Evolutionary conservation across 2,888 invertebrate genomes (phyloP).

Genomic region (Hyalella azteca): DNA sequence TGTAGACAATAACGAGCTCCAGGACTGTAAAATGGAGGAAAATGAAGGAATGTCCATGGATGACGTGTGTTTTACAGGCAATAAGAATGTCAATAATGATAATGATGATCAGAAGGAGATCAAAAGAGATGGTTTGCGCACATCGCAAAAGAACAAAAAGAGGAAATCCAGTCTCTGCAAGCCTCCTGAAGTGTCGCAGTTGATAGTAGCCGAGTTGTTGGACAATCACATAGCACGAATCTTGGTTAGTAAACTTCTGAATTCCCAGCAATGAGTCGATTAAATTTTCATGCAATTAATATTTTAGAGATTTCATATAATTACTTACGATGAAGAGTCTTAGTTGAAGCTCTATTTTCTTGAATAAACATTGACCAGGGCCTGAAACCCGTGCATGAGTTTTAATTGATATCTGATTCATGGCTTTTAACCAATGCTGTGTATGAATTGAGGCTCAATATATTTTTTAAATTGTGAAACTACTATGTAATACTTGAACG

Average conservation of each 20-base stretch:
- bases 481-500: no score
- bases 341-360: no score
- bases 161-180: neutral
- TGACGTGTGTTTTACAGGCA: neutral
- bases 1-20: no score
- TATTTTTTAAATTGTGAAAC: neutral
- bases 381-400: no score
- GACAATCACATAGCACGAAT: conserved; percentile 70
- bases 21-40: neutral
- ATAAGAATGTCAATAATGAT: neutral
- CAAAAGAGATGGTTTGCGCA: neutral
- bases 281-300: no score
- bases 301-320: no score
- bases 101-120: neutral
- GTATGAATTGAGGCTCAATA: no score
- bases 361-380: no score
- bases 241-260: conserved; percentile 64
- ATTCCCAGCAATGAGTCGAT: no score
- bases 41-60: neutral
- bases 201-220: conserved; percentile 69
- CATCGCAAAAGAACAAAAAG: neutral
- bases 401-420: no score
- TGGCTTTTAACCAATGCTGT: no score
- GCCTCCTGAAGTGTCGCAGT: conserved; percentile 60
- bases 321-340: no score